phyloP scores from a whole-genome alignment of 2,113 vertebrate genomes.

The Tympanuchus pallidicinctus region DNA sequence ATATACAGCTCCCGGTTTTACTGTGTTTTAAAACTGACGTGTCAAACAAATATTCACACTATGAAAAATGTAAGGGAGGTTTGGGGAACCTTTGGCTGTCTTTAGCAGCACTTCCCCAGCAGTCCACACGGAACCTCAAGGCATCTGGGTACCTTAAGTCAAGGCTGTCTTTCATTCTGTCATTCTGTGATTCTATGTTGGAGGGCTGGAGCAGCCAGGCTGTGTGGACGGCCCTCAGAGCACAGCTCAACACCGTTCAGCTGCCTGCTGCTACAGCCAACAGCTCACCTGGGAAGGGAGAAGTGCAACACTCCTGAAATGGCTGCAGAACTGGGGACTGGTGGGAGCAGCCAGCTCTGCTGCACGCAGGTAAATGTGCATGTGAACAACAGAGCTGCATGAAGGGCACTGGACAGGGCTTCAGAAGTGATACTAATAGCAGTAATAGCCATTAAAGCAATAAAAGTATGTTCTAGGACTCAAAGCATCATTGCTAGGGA shows the following conservation, averaged over 20 bases:
- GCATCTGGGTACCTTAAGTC: neutral
- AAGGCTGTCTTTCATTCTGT: neutral
- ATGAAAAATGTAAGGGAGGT: neutral
- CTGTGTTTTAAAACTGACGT: neutral
- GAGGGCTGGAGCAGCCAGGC: neutral
- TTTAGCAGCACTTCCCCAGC: neutral
- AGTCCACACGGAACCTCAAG: neutral
- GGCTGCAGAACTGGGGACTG: neutral
- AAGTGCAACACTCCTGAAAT: fast-evolving
- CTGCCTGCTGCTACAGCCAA: neutral
- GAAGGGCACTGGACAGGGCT: neutral
- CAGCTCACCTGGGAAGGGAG: fast-evolving
- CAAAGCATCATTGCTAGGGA: neutral
- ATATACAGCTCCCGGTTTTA: fast-evolving
- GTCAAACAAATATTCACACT: neutral
- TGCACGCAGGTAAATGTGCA: fast-evolving
- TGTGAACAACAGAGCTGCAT: neutral
- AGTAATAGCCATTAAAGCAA: neutral
- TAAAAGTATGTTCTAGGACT: neutral
- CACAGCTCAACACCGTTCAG: neutral
- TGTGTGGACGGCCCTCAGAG: neutral
- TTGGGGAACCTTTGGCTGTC: neutral
- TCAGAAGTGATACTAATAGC: neutral
- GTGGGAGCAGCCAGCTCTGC: neutral
- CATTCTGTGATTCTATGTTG: too few relatives aligned